Base-by-base conservation (phyloP, 53 echinoderm and acorn worm species). In the Holothuria scabra region DNA sequence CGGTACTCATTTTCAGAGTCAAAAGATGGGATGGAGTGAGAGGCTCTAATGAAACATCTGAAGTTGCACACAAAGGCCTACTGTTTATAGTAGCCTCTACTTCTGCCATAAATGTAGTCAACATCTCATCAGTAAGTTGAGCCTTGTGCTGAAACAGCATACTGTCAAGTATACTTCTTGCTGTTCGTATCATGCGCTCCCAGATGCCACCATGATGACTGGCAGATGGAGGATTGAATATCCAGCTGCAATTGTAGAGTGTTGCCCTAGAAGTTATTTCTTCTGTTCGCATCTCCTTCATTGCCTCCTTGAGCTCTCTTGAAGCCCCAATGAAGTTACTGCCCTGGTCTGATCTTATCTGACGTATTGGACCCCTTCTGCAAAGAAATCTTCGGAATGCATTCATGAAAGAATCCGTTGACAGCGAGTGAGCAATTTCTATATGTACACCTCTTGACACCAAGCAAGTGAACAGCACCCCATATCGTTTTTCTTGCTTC, bases 21-120 rank as follows among this genome's bases (percentile, higher is more conserved):
- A 90, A 10, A 16, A 90, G 65, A 31, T 85, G 86, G 28, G 86
- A 81, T 34, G 90, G 90, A 5, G 82, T 90, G 32, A 90, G 83
- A 6, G 90, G 90, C 8, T 81, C 81, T 21, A 29, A 56, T 19
- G 79, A 80, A 67, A 67, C 61, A 64, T 68, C 46, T 65, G 56
- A 26, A 11, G n/a, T n/a, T n/a, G n/a, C n/a, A n/a, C n/a, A n/a
- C n/a, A n/a, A n/a, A n/a, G n/a, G n/a, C n/a, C n/a, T n/a, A n/a
- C n/a, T n/a, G n/a, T n/a, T n/a, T n/a, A n/a, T n/a, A n/a, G n/a
- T n/a, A n/a, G n/a, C n/a, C n/a, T n/a, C n/a, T n/a, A n/a, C n/a
- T n/a, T n/a, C n/a, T n/a, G n/a, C n/a, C n/a, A n/a, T n/a, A n/a
- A n/a, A n/a, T n/a, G n/a, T n/a, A n/a, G n/a, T n/a, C n/a, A n/a